These are phyloP conservation scores for Drosophila koepferae DNA, from an alignment of 2,888 invertebrate species.

Conservation along the genomic window DNA sequence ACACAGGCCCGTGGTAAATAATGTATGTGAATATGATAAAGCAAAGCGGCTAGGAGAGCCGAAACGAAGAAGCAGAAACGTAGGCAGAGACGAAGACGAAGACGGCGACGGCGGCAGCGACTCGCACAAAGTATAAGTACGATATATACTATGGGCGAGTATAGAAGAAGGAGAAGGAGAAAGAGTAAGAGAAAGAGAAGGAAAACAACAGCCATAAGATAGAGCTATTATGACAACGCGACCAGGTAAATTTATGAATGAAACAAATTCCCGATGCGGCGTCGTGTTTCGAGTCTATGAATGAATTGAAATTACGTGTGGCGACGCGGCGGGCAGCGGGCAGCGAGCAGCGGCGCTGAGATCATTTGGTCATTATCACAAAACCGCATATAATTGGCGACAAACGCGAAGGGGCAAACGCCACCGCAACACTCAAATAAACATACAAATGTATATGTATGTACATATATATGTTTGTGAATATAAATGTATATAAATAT, in stretches of 20 bases:
- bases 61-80: constrained; percentile 13
- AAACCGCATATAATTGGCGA: constrained; percentile 82
- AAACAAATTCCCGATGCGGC: constrained; percentile 54
- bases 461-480: background rate
- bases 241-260: constrained; percentile 78
- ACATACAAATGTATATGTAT: background rate
- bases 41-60: constrained; percentile 33
- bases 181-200: constrained; percentile 27
- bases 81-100: background rate
- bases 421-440: constrained; percentile 13
- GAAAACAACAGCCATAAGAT: constrained; percentile 54
- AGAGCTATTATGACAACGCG: constrained; percentile 77
- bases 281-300: constrained; percentile 65
- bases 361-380: constrained; percentile 82
- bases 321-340: constrained; percentile 37
- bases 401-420: constrained; percentile 54
- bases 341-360: constrained; percentile 38
- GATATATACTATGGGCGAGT: constrained; percentile 14
- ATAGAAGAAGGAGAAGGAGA: constrained; percentile 39
- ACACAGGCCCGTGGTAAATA: constrained; percentile 45
- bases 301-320: constrained; percentile 81
- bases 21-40: constrained; percentile 58
- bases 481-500: background rate
- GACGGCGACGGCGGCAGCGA: constrained; percentile 9
- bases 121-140: constrained; percentile 37